phyloP scores from a whole-genome alignment of 2,113 vertebrate species.

The Halichoeres trimaculatus region DNA sequence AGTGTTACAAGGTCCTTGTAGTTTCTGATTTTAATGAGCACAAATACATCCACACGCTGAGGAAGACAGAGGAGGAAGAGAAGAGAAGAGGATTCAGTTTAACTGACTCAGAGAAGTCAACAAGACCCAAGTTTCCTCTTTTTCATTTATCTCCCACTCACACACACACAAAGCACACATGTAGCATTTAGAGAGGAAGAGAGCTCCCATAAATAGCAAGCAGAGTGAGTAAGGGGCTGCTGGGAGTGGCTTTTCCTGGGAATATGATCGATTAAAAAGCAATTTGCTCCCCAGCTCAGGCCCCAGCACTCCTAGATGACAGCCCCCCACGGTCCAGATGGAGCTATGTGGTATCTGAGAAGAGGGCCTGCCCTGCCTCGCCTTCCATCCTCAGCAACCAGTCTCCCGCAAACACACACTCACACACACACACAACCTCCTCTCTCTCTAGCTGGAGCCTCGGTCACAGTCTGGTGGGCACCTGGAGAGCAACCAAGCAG shows the following conservation, averaged over 20 bases:
- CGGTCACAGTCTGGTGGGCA: conserved; percentile 71
- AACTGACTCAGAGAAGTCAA: conserved; percentile 35
- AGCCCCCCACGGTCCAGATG: conserved; percentile 50
- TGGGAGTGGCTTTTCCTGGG: conserved; percentile 61
- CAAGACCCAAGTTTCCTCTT: conserved; percentile 6
- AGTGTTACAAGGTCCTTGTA: conserved; percentile 23
- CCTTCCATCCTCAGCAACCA: conserved; percentile 14
- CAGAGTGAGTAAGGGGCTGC: conserved; percentile 40
- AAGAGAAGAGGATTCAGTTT: conserved; percentile 18
- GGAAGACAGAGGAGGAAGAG: background rate
- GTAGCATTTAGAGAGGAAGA: conserved; percentile 8
- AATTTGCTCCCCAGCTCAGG: conserved; percentile 65
- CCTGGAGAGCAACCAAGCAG: conserved; percentile 49
- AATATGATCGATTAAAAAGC: conserved; percentile 78
- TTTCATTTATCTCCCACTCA: background rate
- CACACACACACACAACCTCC: background rate
- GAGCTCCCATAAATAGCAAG: conserved; percentile 57
- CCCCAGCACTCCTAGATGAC: conserved; percentile 60
- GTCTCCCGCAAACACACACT: background rate
- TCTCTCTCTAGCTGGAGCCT: conserved; percentile 9
- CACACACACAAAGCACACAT: conserved; percentile 2
- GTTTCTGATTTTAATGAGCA: conserved; percentile 48
- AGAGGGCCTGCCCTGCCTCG: conserved; percentile 9
- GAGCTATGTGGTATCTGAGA: conserved; percentile 44
- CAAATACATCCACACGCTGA: background rate